phyloP scores from a whole-genome alignment of 2,888 invertebrate genomes.

The Megastigmus dorsalis region DNA sequence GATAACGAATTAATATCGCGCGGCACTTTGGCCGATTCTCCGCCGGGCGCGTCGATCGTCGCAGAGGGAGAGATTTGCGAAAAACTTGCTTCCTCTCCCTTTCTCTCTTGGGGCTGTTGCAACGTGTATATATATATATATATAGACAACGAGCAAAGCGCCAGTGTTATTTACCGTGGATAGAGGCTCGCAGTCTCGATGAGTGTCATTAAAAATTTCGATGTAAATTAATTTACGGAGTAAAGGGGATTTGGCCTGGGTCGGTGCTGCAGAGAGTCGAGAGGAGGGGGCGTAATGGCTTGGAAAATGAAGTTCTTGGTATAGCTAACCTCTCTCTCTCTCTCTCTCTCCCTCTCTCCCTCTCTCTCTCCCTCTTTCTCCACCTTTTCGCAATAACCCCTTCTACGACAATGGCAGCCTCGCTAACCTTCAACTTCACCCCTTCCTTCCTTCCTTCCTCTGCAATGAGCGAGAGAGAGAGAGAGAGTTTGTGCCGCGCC shows the following conservation, averaged over 20 bases:
- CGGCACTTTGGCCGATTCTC: no score
- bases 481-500: conserved; percentile 57
- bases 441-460: conserved; percentile 8
- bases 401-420: conserved; percentile 48
- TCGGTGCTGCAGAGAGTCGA: conserved; percentile 44
- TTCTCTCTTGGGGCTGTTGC: background rate
- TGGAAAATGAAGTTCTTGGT: conserved; percentile 73
- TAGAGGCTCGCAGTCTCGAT: conserved; percentile 59
- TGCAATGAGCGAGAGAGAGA: background rate
- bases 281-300: conserved; percentile 71
- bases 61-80: no score
- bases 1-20: no score
- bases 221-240: conserved; percentile 73
- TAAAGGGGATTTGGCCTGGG: conserved; percentile 65
- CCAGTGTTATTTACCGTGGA: conserved; percentile 27
- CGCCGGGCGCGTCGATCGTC: no score
- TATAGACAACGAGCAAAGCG: no score
- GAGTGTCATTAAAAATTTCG: conserved; percentile 73
- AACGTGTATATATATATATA: no score
- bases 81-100: no score
- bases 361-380: conserved; percentile 7
- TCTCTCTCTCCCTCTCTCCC: conserved; percentile 11
- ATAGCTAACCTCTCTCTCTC: background rate
- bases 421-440: conserved; percentile 50
- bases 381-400: conserved; percentile 49